A percentile compares a stretch with the other conserved stretches of the same genome.
Conservation (phyloP, 2,113 vertebrate species). For the Oncorhynchus tshawytscha region DNA sequence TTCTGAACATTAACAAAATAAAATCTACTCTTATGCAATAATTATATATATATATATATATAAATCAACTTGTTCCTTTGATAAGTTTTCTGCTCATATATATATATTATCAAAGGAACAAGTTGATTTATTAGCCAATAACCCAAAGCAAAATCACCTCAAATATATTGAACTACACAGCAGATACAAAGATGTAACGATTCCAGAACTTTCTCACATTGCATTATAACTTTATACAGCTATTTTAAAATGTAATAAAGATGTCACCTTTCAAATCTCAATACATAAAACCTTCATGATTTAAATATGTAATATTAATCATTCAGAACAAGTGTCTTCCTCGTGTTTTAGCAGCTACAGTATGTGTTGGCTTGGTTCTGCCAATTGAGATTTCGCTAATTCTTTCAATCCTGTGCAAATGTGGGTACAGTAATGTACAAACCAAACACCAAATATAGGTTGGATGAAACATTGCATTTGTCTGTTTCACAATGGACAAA, state of each 20-base stretch:
- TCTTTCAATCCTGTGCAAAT: neutral
- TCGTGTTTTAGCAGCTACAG: constrained; percentile 40
- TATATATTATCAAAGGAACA: constrained; percentile 42
- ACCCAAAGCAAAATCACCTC: constrained; percentile 57
- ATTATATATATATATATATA: too few species aligned
- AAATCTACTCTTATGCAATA: neutral
- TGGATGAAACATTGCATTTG: neutral
- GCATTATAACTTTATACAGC: too few species aligned
- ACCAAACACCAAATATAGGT: constrained; percentile 12
- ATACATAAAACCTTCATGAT: constrained; percentile 29
- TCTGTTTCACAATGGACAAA: too few species aligned
- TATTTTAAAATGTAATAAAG: constrained; percentile 32
- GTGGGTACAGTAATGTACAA: neutral
- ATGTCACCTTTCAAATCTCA: constrained; percentile 26
- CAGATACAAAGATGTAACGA: constrained; percentile 62
- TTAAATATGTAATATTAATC: constrained; percentile 39
- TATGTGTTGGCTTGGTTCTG: constrained; percentile 4
- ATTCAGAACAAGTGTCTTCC: constrained; percentile 9
- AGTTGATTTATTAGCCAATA: constrained; percentile 68
- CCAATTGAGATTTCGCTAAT: neutral
- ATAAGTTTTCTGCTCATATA: too few species aligned
- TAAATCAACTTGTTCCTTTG: too few species aligned
- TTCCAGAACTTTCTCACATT: constrained; percentile 60
- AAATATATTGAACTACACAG: constrained; percentile 67
- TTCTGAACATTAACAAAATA: neutral